Evolutionary conservation across 2,797 vertebrate genomes (phyloP), one percentile per base, ranked within the genome.

Genomic region (Takifugu rubripes): DNA sequence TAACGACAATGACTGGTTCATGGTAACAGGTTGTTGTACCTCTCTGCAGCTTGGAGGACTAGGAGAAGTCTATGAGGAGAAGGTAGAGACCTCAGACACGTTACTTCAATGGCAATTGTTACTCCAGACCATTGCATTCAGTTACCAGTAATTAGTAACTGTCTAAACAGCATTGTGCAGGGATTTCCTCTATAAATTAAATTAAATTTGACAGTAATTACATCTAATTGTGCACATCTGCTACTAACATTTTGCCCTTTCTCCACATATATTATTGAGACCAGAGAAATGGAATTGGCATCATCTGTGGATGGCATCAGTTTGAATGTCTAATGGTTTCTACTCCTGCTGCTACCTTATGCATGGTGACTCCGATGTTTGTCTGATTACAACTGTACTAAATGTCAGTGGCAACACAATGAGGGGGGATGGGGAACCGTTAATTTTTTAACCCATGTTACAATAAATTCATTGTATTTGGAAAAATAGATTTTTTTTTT

Each of bases 101-200:
- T 65, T 29, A 68, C 26, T 40, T 29, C 70, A 60, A 54, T 54
- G 25, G 17, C 17, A 57, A 14, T 70, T 55, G 3, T 3, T 70
- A 57, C 70, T 64, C 5, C 42, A 56, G 60, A 40, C 25, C 52
- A 40, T 46, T 7, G 27, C 17, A 56, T 3, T 3, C 81, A 64
- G 84, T 84, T 77, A 56, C 82, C 82, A 79, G 68, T 91, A 91
- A 92, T 91, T 79, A 84, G 88, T 84, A 70, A 73, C 77, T 56
- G 69, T 54, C n/a, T 64, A 45, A 12, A 56, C 24, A 52, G 46
- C 78, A 72, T 70, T 53, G 61, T 54, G 50, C 3, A 2, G 33
- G 50, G 61, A 17, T 59, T 70, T 49, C 29, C 52, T 44, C 52
- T 51, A 7, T 4, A 79, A 84, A 86, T 58, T 77, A 3, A 57